Percentiles rank a stretch among this genome's conserved stretches.
These are phyloP conservation scores for Keiferia lycopersicella DNA, from an alignment of 2,888 invertebrate genomes.

Conservation along the genomic window DNA sequence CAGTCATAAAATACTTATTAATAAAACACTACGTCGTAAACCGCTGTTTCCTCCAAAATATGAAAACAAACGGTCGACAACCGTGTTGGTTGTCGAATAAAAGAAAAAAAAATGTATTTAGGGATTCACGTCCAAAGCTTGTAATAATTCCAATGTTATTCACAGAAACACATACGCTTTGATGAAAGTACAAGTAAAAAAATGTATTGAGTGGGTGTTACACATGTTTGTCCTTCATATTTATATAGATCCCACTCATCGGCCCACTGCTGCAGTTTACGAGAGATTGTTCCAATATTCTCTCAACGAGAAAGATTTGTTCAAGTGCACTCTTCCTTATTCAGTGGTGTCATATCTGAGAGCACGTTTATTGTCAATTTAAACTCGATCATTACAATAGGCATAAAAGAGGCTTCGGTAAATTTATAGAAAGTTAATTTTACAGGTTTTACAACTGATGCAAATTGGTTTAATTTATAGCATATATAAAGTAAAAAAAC, in stretches of 20 bases:
- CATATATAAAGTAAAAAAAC: not conserved
- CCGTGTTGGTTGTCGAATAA: not conserved
- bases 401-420: too few relatives aligned
- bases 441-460: not conserved
- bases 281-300: slow-evolving; percentile 49
- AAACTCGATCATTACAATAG: slow-evolving; percentile 1
- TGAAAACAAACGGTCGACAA: not conserved
- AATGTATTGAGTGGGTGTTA: slow-evolving; percentile 28
- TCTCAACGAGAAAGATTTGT: slow-evolving; percentile 57
- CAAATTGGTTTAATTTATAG: not conserved
- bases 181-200: slow-evolving; percentile 13
- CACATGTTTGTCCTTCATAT: slow-evolving; percentile 35
- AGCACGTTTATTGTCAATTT: slow-evolving; percentile 46
- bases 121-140: not conserved
- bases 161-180: slow-evolving; percentile 14
- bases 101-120: not conserved
- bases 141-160: slow-evolving; percentile 5
- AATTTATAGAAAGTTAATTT: slow-evolving; percentile 2
- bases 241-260: slow-evolving; percentile 50
- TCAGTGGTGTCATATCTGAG: slow-evolving; percentile 41
- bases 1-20: not conserved
- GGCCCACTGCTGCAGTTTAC: slow-evolving; percentile 48
- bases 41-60: not conserved
- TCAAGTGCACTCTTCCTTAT: slow-evolving; percentile 71
- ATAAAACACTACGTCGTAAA: slow-evolving; percentile 23